phyloP scores from a whole-genome alignment of 1,140 invertebrate genomes.

The Drosophila serrata region DNA sequence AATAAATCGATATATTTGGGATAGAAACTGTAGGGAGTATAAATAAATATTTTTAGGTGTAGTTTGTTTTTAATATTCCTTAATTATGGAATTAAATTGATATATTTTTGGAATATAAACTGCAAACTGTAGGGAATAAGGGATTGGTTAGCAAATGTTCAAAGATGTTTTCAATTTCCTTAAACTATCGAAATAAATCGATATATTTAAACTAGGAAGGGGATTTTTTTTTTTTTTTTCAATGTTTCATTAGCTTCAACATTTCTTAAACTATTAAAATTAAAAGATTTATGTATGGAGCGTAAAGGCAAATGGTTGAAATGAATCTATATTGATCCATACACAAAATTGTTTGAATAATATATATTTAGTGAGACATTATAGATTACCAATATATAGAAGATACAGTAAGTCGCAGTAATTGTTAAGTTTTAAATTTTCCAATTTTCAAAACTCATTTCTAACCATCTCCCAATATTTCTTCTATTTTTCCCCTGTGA shows the following conservation, averaged over 20 bases:
- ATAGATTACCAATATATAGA: neutral
- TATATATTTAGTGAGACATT: neutral
- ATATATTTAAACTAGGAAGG: neutral
- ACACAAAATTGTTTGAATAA: neutral
- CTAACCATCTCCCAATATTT: neutral
- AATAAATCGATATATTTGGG: neutral
- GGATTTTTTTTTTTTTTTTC: too few species aligned
- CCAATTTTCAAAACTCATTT: neutral
- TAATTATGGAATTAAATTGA: too few species aligned
- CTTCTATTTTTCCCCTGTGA: neutral
- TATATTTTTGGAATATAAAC: too few species aligned
- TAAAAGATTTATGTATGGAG: neutral
- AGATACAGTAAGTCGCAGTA: neutral
- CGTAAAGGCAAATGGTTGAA: neutral
- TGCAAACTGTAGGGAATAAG: too few species aligned
- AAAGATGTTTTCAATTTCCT: too few species aligned
- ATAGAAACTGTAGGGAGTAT: neutral
- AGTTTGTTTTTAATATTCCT: too few species aligned
- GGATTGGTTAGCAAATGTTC: too few species aligned
- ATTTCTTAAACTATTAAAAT: neutral
- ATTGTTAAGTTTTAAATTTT: neutral
- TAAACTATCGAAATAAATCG: neutral
- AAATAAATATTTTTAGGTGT: too few species aligned
- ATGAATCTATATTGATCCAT: neutral
- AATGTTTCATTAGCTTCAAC: too few species aligned